Percentiles rank a stretch among this genome's conserved stretches.
These are phyloP conservation scores for Microctenopoma lineatum DNA, from an alignment of 2,797 vertebrate genomes.

Conservation along the genomic window DNA sequence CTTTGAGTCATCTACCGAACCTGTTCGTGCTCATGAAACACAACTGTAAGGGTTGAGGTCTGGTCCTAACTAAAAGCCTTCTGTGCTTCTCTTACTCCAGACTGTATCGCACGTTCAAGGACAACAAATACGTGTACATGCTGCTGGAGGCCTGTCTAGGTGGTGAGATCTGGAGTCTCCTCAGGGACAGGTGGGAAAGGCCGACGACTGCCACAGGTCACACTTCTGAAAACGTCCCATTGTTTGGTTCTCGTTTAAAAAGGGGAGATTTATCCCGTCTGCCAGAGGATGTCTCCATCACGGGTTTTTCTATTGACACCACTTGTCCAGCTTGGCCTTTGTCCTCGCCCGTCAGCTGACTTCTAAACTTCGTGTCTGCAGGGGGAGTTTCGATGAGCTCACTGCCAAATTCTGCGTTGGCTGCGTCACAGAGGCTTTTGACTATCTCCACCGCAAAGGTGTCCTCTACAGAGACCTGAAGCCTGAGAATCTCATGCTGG, in stretches of 20 bases:
- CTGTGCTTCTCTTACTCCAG: constrained; percentile 69
- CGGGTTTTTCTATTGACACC: background rate
- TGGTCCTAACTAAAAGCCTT: too few species aligned
- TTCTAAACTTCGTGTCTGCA: constrained; percentile 65
- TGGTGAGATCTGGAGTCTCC: constrained; percentile 93
- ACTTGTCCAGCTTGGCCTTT: background rate
- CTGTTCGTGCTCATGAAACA: background rate
- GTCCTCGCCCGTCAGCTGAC: background rate
- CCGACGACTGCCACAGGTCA: background rate
- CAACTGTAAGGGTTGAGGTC: background rate
- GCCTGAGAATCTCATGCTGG: constrained; percentile 96
- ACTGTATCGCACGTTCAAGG: constrained; percentile 93
- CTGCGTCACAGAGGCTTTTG: constrained; percentile 94
- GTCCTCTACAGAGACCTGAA: constrained; percentile 95
- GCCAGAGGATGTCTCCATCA: background rate
- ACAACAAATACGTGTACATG: constrained; percentile 95
- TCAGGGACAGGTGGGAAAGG: constrained; percentile 90
- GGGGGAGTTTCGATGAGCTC: constrained; percentile 89
- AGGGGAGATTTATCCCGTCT: background rate
- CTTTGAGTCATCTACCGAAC: background rate
- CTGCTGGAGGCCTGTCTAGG: constrained; percentile 94
- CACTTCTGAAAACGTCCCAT: background rate
- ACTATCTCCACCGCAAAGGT: constrained; percentile 91
- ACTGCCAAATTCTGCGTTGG: constrained; percentile 94
- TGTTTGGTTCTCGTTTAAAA: constrained; percentile 3